Evolutionary conservation across 2,888 invertebrate genomes (phyloP).

Genomic region (Dynastes hyllus): DNA sequence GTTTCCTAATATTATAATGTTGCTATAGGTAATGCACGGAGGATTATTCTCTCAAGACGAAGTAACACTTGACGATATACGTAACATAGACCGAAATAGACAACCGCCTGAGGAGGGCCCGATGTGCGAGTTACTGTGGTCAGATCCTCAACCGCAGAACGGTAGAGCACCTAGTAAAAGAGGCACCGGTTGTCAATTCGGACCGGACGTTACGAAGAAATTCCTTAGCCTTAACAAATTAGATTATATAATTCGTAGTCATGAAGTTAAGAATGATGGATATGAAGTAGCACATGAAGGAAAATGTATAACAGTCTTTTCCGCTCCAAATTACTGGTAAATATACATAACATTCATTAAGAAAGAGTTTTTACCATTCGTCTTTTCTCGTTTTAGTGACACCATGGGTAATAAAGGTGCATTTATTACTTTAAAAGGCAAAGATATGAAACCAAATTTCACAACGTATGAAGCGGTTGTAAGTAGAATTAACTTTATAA

Average conservation of each 20-base stretch:
- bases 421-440: slow-evolving; percentile 95
- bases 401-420: slow-evolving; percentile 99
- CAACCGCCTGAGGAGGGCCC: slow-evolving; percentile 97
- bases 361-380: background rate
- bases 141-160: slow-evolving; percentile 93
- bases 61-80: slow-evolving; percentile 94
- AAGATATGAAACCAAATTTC: slow-evolving; percentile 92
- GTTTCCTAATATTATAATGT: too few relatives aligned
- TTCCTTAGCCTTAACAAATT: slow-evolving; percentile 91
- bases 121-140: slow-evolving; percentile 99
- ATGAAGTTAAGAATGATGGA: slow-evolving; percentile 97
- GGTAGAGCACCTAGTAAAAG: slow-evolving; percentile 96
- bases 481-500: slow-evolving; percentile 69
- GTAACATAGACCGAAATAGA: slow-evolving; percentile 90
- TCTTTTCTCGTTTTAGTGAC: slow-evolving; percentile 81
- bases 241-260: slow-evolving; percentile 96
- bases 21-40: slow-evolving; percentile 93
- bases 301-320: slow-evolving; percentile 98
- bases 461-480: slow-evolving; percentile 96
- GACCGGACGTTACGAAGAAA: slow-evolving; percentile 93
- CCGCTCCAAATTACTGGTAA: slow-evolving; percentile 99
- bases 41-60: slow-evolving; percentile 96
- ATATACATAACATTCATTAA: slow-evolving; percentile 56
- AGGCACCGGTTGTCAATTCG: slow-evolving; percentile 99
- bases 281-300: slow-evolving; percentile 97